These are phyloP conservation scores for Scotopteryx bipunctaria DNA, from an alignment of 2,888 invertebrate genomes.

Conservation along the genomic window DNA sequence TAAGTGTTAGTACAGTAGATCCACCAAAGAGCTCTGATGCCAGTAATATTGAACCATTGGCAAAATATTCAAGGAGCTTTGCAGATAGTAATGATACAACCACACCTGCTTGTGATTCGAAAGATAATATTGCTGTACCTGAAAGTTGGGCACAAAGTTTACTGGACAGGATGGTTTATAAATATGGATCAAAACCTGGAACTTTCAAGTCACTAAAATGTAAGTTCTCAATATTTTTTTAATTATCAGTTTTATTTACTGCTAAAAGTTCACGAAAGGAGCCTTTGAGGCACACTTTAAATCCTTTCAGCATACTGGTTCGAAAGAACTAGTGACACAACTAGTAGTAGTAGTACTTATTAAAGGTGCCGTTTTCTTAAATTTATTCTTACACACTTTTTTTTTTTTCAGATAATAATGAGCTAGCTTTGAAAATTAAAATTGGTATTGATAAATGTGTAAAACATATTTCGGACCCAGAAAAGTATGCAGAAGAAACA, in stretches of 20 bases:
- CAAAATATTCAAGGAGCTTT: slow-evolving; percentile 1
- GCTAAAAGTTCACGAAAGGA: too few relatives aligned
- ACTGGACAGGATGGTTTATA: slow-evolving; percentile 12
- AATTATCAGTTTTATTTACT: too few relatives aligned
- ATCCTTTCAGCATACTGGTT: too few relatives aligned
- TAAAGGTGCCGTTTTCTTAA: too few relatives aligned
- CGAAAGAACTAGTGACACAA: too few relatives aligned
- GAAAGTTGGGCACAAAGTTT: slow-evolving; percentile 9
- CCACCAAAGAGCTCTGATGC: background rate
- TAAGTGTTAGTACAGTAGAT: background rate
- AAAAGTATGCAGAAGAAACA: slow-evolving; percentile 5
- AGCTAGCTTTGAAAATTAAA: slow-evolving; percentile 13
- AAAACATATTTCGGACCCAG: background rate
- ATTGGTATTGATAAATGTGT: slow-evolving; percentile 12
- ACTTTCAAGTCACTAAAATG: background rate
- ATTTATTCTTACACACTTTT: too few relatives aligned
- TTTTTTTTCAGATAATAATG: slow-evolving; percentile 10
- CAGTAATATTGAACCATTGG: background rate
- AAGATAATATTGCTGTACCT: background rate
- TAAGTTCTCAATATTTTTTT: too few relatives aligned
- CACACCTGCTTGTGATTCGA: background rate
- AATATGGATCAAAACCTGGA: slow-evolving; percentile 5
- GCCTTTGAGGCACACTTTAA: too few relatives aligned
- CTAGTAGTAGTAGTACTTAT: too few relatives aligned
- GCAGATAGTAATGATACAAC: slow-evolving; percentile 13